phyloP scores from a whole-genome alignment of 2,888 invertebrate species.

The Branchellion lobata region DNA sequence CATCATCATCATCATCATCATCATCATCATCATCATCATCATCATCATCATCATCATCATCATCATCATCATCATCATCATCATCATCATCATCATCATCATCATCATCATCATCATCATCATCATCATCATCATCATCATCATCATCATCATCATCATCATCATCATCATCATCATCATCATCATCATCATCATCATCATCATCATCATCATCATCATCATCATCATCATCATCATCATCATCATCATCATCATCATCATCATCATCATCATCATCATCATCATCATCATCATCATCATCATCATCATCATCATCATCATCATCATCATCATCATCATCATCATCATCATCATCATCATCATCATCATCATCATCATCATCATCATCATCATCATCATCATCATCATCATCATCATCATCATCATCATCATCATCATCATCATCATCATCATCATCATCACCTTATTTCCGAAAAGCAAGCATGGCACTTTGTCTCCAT shows the following conservation, averaged over 20 bases:
- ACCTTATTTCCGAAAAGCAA: slow-evolving; percentile 68
- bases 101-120: slow-evolving; percentile 37
- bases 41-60: slow-evolving; percentile 38
- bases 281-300: slow-evolving; percentile 32
- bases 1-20: slow-evolving; percentile 28
- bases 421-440: slow-evolving; percentile 36
- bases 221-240: slow-evolving; percentile 25
- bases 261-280: slow-evolving; percentile 37
- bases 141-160: slow-evolving; percentile 8
- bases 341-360: not conserved
- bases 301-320: slow-evolving; percentile 17
- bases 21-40: slow-evolving; percentile 36
- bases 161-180: not conserved
- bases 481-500: slow-evolving; percentile 67
- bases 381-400: slow-evolving; percentile 31
- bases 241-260: slow-evolving; percentile 6
- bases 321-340: not conserved
- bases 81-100: slow-evolving; percentile 34
- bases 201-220: slow-evolving; percentile 36
- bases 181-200: not conserved
- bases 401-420: not conserved
- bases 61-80: slow-evolving; percentile 33
- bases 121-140: slow-evolving; percentile 30
- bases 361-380: slow-evolving; percentile 30
- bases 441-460: slow-evolving; percentile 42